Percentiles rank a stretch among this genome's conserved stretches.
phyloP scores from a whole-genome alignment of 2,888 invertebrate species.

The Dolichopus griseipennis region DNA sequence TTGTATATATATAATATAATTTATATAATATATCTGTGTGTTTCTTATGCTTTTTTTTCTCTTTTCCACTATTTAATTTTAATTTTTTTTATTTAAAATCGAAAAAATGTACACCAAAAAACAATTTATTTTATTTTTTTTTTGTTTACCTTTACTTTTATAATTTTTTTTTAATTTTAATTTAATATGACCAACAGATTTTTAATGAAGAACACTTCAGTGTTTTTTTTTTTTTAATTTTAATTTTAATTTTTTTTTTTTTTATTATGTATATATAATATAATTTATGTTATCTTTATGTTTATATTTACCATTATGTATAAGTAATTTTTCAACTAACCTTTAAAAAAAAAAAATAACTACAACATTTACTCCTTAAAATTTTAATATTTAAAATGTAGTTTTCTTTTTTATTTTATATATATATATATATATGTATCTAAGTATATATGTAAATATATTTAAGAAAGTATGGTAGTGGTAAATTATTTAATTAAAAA shows the following conservation, averaged over 20 bases:
- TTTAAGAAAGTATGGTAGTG: not conserved
- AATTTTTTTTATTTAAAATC: slow-evolving; percentile 1
- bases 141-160: not conserved
- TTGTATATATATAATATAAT: slow-evolving; percentile 6
- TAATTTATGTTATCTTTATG: not conserved
- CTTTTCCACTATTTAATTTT: not conserved
- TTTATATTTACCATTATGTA: not conserved
- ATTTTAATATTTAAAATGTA: slow-evolving; percentile 1
- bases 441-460: not conserved
- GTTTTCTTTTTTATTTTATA: not conserved
- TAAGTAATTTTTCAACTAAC: slow-evolving; percentile 1
- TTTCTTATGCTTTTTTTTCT: not conserved
- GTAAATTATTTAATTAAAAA: no score
- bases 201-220: slow-evolving; percentile 4
- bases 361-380: not conserved
- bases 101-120: not conserved
- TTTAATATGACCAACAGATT: slow-evolving; percentile 1
- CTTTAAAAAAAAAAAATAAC: slow-evolving; percentile 5
- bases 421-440: not conserved
- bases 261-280: not conserved
- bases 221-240: not conserved
- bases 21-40: slow-evolving; percentile 2
- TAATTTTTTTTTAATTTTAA: not conserved
- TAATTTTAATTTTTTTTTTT: no score
- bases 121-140: not conserved